phyloP scores from a whole-genome alignment of 2,888 invertebrate species.

The Habroteleia sp. region DNA sequence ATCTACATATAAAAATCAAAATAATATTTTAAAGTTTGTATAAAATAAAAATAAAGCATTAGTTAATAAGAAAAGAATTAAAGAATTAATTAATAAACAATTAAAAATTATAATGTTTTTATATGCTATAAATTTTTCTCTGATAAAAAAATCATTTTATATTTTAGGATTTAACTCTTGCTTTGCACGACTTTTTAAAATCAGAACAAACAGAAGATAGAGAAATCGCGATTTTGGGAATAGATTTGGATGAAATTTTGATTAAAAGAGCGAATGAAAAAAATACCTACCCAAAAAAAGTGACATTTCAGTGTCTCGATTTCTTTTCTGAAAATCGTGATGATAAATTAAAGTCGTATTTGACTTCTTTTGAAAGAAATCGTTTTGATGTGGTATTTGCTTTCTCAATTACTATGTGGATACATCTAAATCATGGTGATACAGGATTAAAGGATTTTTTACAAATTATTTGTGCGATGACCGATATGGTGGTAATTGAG shows the following conservation, averaged over 20 bases:
- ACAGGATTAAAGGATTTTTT: constrained; percentile 86
- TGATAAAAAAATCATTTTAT: constrained; percentile 40
- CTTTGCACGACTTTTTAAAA: constrained; percentile 81
- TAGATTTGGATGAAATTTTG: constrained; percentile 88
- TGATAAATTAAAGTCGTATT: constrained; percentile 81
- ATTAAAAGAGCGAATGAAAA: constrained; percentile 86
- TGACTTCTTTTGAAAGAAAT: constrained; percentile 79
- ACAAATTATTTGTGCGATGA: constrained; percentile 82
- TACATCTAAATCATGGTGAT: constrained; percentile 92
- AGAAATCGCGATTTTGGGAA: constrained; percentile 83
- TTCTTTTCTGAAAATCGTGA: constrained; percentile 82
- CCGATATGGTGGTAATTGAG: constrained; percentile 87
- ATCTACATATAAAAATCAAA: too few species aligned
- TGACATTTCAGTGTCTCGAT: constrained; percentile 84
- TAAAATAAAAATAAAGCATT: too few species aligned
- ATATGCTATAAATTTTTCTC: too few species aligned
- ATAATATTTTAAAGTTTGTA: too few species aligned
- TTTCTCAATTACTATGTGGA: constrained; percentile 95
- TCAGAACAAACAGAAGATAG: constrained; percentile 78
- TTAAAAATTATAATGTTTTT: too few species aligned
- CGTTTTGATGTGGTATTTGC: constrained; percentile 88
- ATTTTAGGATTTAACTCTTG: constrained; percentile 85
- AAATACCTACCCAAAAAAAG: constrained; percentile 76
- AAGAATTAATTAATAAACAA: too few species aligned
- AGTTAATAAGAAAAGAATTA: too few species aligned